Evolutionary conservation across 2,113 vertebrate species (phyloP), one percentile per base, ranked within the genome.

Genomic region (Ameiurus melas): DNA sequence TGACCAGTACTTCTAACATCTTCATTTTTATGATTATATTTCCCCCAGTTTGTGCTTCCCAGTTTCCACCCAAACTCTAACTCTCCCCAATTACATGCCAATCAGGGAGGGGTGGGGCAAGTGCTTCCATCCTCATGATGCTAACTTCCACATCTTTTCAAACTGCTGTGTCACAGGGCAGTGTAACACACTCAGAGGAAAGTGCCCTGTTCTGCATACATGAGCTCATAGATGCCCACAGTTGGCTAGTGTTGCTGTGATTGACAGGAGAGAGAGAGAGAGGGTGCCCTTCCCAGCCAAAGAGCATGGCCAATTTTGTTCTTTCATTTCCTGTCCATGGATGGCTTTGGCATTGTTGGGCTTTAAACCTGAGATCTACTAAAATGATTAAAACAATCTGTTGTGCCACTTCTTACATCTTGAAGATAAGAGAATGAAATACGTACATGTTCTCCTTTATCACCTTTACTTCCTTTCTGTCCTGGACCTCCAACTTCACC

Each of bases 401-500:
- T 57, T 81, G 53, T 58, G 53, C 13, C 2, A 30, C 27, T 57
- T 80, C 33, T 58, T 81, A 36, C 30, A 58, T 60, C 70, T 7
- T 70, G 3, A 83, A 73, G 51, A 39, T 75, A 47, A 47, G 57
- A 33, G 39, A 83, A 77, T 53, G 86, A 25, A 5, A 89, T 10
- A 95, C 95, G 94, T 70, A 96, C 95, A 22, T 83, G 53, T 94
- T 96, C 96, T 51, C 96, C 96, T 93, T 96, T 96, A 91, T 95
- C 96, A 92, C 94, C 96, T 94, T 96, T 96, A 91, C 95, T 96
- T 78, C 96, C 96, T 90, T 96, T 96, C 89, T 96, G 96, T 5
- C 96, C 96, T 0, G 96, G 90, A 73, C 93, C 93, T 47, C 96
- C 96, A 5, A 93, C 93, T 83, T 96, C 96, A 66, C 96, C 96